Base-by-base conservation (phyloP, 1,140 invertebrate genomes). In the Pogonomyrmex barbatus region DNA sequence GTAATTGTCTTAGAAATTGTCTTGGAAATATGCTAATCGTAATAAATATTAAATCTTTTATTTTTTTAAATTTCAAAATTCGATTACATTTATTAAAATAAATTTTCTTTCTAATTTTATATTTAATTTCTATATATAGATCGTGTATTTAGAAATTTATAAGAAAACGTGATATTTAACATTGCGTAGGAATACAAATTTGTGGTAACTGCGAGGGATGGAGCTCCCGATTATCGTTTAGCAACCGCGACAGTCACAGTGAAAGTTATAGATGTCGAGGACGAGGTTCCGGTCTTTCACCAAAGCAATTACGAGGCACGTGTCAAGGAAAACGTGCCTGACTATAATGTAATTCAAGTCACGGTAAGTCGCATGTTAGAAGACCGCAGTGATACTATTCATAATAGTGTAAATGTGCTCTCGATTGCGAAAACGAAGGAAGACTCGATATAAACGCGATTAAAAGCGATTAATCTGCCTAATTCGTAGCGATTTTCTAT, bases 201-300 rank as follows among this genome's bases (percentile, higher is more conserved):
- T 93, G 97, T 98, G 42, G 97, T 99, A 0, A 98, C 97, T 4
- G 98, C 98, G 2, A 97, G 97, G 92, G 98, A 99, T 93, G 97
- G 97, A 42, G 98, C 98, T 4, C 96, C 97, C 0, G 98, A 99
- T 95, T 96, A 97, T n/a, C 96, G 97, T 33, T 95, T 98, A 70
- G 97, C 98, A 0, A 98, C 98, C 0, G 98, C 98, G 0, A 98
- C 97, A 4, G 98, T 99, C 0, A 97, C 97, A 0, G 97, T 99
- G 0, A 94, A 96, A 85, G 96, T 97, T n/a, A 94, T 96, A 39
- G 98, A 99, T 93, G 94, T 97, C 0, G 97, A 98, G 42, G 98
- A 99, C 93, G 98, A 99, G 94, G 94, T 97, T 36, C 98, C 98
- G 0, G 95, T 97, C 9, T 99, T 99, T 93, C 96, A 96, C 87